A percentile compares a stretch with the other conserved stretches of the same genome.
Conservation (phyloP, 2,888 invertebrate genomes). For the Diplolepis rosae region DNA sequence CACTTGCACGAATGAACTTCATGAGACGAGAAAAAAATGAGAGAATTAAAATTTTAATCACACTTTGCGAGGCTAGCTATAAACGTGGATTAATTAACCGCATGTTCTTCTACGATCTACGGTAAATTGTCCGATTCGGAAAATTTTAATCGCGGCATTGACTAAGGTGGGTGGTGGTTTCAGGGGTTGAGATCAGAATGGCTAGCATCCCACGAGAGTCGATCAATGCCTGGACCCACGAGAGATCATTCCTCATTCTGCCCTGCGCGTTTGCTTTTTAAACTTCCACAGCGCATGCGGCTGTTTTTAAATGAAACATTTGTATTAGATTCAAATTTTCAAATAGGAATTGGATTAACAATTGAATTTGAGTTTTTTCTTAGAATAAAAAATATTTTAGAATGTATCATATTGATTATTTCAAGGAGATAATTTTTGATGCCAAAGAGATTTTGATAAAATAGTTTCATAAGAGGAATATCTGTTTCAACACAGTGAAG, state of each 20-base stretch:
- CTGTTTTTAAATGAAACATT: background rate
- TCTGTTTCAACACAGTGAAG: too few species aligned
- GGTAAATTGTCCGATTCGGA: conserved; percentile 37
- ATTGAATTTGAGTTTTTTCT: too few species aligned
- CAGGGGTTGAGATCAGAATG: conserved; percentile 56
- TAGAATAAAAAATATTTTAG: too few species aligned
- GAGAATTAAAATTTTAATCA: background rate
- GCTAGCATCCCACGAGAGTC: conserved; percentile 52
- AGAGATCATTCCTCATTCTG: background rate
- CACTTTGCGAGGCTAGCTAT: conserved; percentile 3
- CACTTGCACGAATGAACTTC: conserved; percentile 54
- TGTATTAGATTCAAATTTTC: too few species aligned
- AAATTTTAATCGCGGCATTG: conserved; percentile 56
- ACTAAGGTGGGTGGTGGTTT: conserved; percentile 53
- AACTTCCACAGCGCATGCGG: background rate
- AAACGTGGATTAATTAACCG: conserved; percentile 23
- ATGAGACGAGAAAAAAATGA: conserved; percentile 41
- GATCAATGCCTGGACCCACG: conserved; percentile 50
- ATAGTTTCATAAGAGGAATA: too few species aligned
- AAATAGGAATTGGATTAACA: too few species aligned
- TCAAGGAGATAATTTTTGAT: too few species aligned
- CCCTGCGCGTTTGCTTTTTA: conserved; percentile 26
- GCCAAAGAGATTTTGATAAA: too few species aligned
- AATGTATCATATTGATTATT: too few species aligned
- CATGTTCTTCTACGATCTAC: conserved; percentile 45